Conservation (phyloP, 1,140 invertebrate species). For the Drosophila aff. region DNA sequence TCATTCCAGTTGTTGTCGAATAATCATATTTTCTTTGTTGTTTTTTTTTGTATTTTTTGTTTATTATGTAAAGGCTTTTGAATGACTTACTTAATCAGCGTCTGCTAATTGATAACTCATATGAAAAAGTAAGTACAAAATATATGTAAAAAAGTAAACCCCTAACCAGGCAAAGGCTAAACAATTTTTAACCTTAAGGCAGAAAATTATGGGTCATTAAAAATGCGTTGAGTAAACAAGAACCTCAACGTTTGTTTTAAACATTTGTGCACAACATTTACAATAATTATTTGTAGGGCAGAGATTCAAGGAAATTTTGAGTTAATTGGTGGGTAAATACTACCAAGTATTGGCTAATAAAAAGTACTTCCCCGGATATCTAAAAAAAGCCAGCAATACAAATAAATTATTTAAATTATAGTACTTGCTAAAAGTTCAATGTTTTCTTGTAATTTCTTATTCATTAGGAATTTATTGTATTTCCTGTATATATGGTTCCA, state of each 20-base stretch:
- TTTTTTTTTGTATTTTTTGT: neutral
- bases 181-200: neutral
- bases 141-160: neutral
- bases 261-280: neutral
- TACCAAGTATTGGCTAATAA: neutral
- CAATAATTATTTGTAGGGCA: neutral
- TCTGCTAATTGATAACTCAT: neutral
- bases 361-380: neutral
- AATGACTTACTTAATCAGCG: conserved; percentile 5
- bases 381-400: too few species aligned
- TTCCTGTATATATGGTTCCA: neutral
- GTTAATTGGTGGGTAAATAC: neutral
- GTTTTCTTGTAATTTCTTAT: neutral
- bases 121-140: neutral
- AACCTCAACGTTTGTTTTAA: neutral
- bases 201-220: neutral
- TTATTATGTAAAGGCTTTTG: conserved; percentile 7
- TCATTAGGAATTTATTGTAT: too few species aligned
- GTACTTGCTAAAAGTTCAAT: neutral
- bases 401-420: neutral
- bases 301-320: neutral
- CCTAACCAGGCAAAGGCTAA: neutral
- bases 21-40: neutral
- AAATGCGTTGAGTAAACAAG: conserved; percentile 8
- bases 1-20: neutral